phyloP scores from a whole-genome alignment of 92 coral and sea anemone species.

The Phenganax stokvisi region DNA sequence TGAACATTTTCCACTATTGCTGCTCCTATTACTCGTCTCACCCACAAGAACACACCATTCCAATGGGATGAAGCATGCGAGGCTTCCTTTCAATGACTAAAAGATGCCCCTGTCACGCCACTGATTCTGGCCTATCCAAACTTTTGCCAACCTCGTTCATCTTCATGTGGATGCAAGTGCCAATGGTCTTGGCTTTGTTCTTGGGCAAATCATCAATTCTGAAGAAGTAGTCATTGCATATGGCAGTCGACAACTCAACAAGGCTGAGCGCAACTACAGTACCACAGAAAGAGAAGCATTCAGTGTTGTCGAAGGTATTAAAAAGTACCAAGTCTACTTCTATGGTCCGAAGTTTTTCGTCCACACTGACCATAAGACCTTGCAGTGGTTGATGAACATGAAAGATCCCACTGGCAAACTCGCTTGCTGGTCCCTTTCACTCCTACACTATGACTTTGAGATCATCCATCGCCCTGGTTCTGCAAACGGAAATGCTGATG shows the following conservation, averaged over 20 bases:
- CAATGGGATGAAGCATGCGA: conserved; percentile 42
- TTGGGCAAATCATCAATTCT: conserved; percentile 16
- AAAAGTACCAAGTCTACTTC: too few species aligned
- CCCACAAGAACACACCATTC: conserved; percentile 33
- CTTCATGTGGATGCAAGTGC: conserved; percentile 51
- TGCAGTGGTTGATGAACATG: too few species aligned
- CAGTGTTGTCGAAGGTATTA: too few species aligned
- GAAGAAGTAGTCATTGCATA: conserved; percentile 48
- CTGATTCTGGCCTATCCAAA: conserved; percentile 54
- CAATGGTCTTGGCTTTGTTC: conserved; percentile 44
- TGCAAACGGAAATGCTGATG: not conserved
- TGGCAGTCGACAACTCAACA: conserved; percentile 37
- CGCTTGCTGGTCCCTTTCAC: conserved; percentile 14
- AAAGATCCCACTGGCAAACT: conserved; percentile 6
- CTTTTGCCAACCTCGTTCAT: conserved; percentile 33
- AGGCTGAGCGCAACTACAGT: too few species aligned
- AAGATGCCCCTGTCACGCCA: conserved; percentile 38
- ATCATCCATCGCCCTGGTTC: conserved; percentile 13
- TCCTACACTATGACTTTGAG: conserved; percentile 9
- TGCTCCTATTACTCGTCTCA: conserved; percentile 39
- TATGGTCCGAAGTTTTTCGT: too few species aligned
- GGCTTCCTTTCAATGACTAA: conserved; percentile 36
- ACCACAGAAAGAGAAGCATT: too few species aligned
- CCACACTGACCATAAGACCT: too few species aligned
- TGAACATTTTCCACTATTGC: conserved; percentile 48